Conservation (phyloP, 2,113 vertebrate species). For the Tauraco erythrolophus region DNA sequence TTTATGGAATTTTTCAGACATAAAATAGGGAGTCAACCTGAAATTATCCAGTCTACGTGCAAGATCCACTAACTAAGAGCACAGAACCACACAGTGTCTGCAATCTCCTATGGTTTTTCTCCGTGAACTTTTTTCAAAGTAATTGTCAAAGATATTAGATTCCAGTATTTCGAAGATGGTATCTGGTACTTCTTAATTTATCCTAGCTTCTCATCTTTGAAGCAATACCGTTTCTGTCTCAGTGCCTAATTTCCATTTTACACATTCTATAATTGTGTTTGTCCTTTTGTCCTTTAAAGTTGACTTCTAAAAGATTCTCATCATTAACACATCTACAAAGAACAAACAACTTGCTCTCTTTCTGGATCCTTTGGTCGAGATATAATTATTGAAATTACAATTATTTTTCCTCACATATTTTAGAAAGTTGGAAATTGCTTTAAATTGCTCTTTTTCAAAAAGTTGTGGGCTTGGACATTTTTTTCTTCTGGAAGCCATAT, state of each 20-base stretch:
- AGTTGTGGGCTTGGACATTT: neutral
- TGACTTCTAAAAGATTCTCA: conserved; percentile 26
- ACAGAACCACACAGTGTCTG: neutral
- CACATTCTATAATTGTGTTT: conserved; percentile 38
- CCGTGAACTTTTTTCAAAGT: neutral
- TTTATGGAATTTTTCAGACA: neutral
- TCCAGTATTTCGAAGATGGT: neutral
- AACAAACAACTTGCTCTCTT: neutral
- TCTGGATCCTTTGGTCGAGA: neutral
- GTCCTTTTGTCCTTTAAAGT: conserved; percentile 44
- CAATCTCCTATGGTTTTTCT: neutral
- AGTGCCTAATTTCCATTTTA: conserved; percentile 50
- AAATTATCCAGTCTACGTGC: neutral
- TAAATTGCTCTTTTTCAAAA: neutral
- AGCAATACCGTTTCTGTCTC: neutral
- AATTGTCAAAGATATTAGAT: neutral
- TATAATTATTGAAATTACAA: neutral
- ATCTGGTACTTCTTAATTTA: conserved; percentile 38
- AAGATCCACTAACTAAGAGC: neutral
- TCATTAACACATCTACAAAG: conserved; percentile 42
- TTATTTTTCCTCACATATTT: neutral
- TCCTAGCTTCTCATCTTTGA: conserved; percentile 23
- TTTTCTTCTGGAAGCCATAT: neutral
- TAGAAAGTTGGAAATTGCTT: neutral
- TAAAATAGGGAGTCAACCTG: neutral